A percentile compares a stretch with the other conserved stretches of the same genome.
These are phyloP conservation scores for Nebria salina DNA, from an alignment of 2,888 invertebrate genomes.

Conservation along the genomic window DNA sequence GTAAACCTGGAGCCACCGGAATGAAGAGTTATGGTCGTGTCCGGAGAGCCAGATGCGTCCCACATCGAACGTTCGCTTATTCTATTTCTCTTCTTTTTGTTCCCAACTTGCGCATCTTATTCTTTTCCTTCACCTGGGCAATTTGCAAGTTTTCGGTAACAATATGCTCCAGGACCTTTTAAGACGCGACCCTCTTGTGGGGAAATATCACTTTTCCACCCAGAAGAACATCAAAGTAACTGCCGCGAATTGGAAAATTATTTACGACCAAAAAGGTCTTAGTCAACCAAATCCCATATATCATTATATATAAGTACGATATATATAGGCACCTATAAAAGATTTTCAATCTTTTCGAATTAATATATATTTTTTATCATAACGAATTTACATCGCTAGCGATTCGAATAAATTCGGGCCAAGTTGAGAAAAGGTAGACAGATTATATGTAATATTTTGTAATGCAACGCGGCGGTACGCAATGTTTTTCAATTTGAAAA, in stretches of 20 bases:
- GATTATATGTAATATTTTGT: neutral
- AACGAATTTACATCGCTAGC: no score
- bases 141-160: constrained; percentile 17
- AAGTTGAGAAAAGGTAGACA: no score
- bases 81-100: constrained; percentile 29
- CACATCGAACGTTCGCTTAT: constrained; percentile 15
- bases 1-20: constrained; percentile 26
- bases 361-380: no score
- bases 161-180: constrained; percentile 15
- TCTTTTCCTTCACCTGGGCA: constrained; percentile 31
- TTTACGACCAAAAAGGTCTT: no score
- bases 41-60: constrained; percentile 40
- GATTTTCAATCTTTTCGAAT: no score
- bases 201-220: constrained; percentile 9
- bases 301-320: no score
- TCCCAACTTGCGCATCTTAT: neutral
- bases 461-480: constrained; percentile 48
- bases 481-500: constrained; percentile 61
- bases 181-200: constrained; percentile 1
- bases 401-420: no score
- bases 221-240: constrained; percentile 1
- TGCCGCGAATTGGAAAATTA: neutral
- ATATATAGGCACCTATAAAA: no score
- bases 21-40: constrained; percentile 45
- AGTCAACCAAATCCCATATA: no score